Evolutionary conservation across 2,888 invertebrate species (phyloP).

Genomic region (Volucella inanis): DNA sequence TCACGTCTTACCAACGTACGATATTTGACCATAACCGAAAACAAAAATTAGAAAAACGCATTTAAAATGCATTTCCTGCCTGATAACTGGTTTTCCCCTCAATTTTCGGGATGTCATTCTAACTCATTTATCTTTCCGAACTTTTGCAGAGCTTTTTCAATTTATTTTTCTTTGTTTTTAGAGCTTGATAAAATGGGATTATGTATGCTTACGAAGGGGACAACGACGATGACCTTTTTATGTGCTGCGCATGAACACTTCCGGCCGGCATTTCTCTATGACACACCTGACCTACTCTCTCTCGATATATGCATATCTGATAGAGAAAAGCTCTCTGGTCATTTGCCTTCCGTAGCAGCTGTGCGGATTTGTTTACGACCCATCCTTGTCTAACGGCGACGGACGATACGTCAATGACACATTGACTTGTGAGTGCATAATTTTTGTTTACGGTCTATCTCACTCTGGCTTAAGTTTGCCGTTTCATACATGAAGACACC

Average conservation of each 20-base stretch:
- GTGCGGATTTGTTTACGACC: conserved; percentile 73
- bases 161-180: too few species aligned
- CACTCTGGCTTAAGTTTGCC: conserved; percentile 49
- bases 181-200: neutral
- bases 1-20: too few species aligned
- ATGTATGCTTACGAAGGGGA: neutral
- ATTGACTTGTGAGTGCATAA: conserved; percentile 57
- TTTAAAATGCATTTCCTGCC: too few species aligned
- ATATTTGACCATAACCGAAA: neutral
- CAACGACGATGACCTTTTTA: conserved; percentile 56
- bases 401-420: conserved; percentile 64
- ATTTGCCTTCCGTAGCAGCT: conserved; percentile 54
- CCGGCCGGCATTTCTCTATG: conserved; percentile 60
- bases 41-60: too few species aligned
- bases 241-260: conserved; percentile 63
- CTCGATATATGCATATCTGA: conserved; percentile 21
- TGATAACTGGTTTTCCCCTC: too few species aligned
- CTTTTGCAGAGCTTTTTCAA: too few species aligned
- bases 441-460: conserved; percentile 74
- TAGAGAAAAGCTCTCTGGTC: conserved; percentile 49
- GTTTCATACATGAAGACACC: conserved; percentile 31
- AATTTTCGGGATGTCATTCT: too few species aligned
- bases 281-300: conserved; percentile 72
- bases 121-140: too few species aligned
- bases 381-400: conserved; percentile 71